Percentiles rank a stretch among this genome's conserved stretches.
Conservation (phyloP, 2,888 invertebrate genomes). For the Troides aeacus region DNA sequence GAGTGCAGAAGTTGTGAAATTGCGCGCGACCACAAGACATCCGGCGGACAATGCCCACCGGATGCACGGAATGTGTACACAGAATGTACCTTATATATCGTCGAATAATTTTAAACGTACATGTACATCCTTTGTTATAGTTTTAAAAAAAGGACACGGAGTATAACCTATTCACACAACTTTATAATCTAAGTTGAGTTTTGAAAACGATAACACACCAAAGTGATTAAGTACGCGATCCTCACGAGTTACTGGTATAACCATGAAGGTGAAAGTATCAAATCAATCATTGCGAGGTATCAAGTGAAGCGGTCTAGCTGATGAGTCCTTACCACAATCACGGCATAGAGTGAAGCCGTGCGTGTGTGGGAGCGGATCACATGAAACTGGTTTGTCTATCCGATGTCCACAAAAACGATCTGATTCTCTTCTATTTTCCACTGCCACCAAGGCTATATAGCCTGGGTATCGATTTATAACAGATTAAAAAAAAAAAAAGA, state of each 20-base stretch:
- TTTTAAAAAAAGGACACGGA: no score
- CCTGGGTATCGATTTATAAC: not conserved
- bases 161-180: no score
- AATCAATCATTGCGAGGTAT: conserved; percentile 46
- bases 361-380: conserved; percentile 69
- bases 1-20: conserved; percentile 73
- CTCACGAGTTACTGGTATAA: conserved; percentile 36
- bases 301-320: conserved; percentile 71
- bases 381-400: conserved; percentile 69
- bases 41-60: conserved; percentile 74
- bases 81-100: conserved; percentile 53
- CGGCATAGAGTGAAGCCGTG: conserved; percentile 62
- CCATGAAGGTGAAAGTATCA: conserved; percentile 31
- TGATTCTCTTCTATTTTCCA: conserved; percentile 47
- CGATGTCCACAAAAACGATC: conserved; percentile 41
- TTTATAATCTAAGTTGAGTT: no score
- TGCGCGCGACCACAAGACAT: conserved; percentile 78
- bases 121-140: no score
- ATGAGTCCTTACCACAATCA: conserved; percentile 64
- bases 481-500: not conserved
- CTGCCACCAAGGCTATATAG: conserved; percentile 33
- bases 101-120: no score
- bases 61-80: conserved; percentile 72
- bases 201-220: no score
- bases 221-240: no score